These are phyloP conservation scores for Eidolon helvum DNA, from an alignment of 2,113 vertebrate species.

Conservation along the genomic window DNA sequence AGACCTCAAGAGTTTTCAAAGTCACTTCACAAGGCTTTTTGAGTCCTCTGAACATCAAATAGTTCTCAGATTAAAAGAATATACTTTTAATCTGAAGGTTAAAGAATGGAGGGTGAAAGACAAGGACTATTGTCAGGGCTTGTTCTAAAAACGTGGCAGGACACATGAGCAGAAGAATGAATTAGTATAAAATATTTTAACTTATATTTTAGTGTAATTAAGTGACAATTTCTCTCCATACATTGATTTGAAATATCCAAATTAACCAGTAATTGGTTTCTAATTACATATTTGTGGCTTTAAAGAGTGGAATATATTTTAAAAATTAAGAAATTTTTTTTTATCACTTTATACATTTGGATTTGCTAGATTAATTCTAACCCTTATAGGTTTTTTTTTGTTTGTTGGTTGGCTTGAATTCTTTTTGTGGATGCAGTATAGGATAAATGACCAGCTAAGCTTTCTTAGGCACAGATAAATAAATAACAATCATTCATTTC, in stretches of 20 bases:
- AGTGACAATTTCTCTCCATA: background rate
- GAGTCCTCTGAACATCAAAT: constrained; percentile 51
- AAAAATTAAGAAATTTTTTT: constrained; percentile 38
- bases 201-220: background rate
- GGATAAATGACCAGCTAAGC: background rate
- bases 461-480: background rate
- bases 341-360: background rate
- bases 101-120: background rate
- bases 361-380: background rate
- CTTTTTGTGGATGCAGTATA: background rate
- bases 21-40: constrained; percentile 34
- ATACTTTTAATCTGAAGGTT: constrained; percentile 17
- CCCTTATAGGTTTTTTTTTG: background rate
- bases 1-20: constrained; percentile 54
- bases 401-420: background rate
- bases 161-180: background rate
- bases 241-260: background rate
- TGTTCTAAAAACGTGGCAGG: background rate
- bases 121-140: background rate
- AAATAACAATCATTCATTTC: background rate
- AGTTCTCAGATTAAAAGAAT: background rate
- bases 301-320: background rate
- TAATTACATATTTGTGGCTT: background rate
- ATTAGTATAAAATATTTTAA: background rate
- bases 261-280: background rate